phyloP scores from a whole-genome alignment of 2,113 vertebrate genomes.

The Artemisiospiza belli region DNA sequence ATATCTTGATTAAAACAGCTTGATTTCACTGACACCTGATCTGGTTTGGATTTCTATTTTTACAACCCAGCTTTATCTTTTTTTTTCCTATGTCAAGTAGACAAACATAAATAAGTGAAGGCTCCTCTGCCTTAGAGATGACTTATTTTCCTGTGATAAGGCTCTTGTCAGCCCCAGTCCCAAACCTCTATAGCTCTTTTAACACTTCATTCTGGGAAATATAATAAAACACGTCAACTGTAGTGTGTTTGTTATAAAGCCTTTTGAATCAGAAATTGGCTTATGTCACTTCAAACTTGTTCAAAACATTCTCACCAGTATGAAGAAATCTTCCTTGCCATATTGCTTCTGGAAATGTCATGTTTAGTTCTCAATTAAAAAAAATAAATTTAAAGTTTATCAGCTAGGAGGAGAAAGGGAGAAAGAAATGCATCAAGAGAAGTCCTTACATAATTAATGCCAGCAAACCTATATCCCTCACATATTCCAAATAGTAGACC shows the following conservation, averaged over 20 bases:
- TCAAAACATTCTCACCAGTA: not conserved
- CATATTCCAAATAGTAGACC: not conserved
- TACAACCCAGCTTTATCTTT: not conserved
- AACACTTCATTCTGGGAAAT: not conserved
- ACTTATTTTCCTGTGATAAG: not conserved
- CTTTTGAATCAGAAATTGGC: not conserved
- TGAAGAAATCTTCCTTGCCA: not conserved
- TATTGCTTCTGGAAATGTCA: not conserved
- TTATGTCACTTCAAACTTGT: not conserved
- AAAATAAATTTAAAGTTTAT: too few relatives aligned
- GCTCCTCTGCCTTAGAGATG: not conserved
- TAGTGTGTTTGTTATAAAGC: not conserved
- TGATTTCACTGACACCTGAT: not conserved
- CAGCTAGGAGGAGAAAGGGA: not conserved
- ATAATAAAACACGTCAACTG: not conserved
- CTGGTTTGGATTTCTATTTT: not conserved
- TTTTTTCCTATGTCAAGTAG: not conserved
- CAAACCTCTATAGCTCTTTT: not conserved
- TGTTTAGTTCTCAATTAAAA: not conserved
- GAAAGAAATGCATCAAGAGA: not conserved
- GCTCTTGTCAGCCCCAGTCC: not conserved
- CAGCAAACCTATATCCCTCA: not conserved
- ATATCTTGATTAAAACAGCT: not conserved
- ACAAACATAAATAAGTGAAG: not conserved
- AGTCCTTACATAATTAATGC: not conserved